Evolutionary conservation across 2,888 invertebrate species (phyloP), one percentile per base, ranked within the genome.

Genomic region (Drosophila putrida): DNA sequence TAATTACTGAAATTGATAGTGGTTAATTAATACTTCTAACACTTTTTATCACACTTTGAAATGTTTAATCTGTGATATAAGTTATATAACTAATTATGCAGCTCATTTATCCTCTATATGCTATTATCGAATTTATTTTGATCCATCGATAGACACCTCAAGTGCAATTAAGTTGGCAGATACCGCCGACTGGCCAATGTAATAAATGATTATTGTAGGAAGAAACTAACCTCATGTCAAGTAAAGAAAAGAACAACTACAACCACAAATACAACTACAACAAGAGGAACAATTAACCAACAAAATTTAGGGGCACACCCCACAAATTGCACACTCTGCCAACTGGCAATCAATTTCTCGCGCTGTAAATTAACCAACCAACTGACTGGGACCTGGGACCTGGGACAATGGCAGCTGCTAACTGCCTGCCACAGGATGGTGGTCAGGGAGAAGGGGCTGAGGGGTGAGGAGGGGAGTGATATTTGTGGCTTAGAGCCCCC

Each of bases 331-430:
- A 77, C 75, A 71, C 78, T 80, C 78, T 65, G 49, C 41, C 71
- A 74, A 67, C 70, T 68, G 78, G 82, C 88, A 86, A 90, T 90
- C 84, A 90, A 85, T 90, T 87, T 90, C 79, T 78, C 79, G 78
- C 86, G 78, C 81, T 90, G 88, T 90, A 90, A 90, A 90, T 90
- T 88, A 90, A 87, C 90, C 88, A 78, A 57, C 41, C 47, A 36
- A 57, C 41, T 28, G 9, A 25, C 25, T 13, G 9, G 55, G 20
- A 61, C 50, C 25, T 13, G 9, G 55, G 20, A 61, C 50, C 54
- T 41, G 72, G 79, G 49, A 61, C 71, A 71, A 82, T 80, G 88
- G 76, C 82, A 82, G 82, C 82, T 82, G 82, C 82, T 82, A 82
- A 82, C 82, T 88, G 86, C 82, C 65, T 55, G 46, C 20, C 53